Percentiles rank a stretch among this genome's conserved stretches.
phyloP scores from a whole-genome alignment of 2,113 vertebrate species.

The Empidonax alnorum region DNA sequence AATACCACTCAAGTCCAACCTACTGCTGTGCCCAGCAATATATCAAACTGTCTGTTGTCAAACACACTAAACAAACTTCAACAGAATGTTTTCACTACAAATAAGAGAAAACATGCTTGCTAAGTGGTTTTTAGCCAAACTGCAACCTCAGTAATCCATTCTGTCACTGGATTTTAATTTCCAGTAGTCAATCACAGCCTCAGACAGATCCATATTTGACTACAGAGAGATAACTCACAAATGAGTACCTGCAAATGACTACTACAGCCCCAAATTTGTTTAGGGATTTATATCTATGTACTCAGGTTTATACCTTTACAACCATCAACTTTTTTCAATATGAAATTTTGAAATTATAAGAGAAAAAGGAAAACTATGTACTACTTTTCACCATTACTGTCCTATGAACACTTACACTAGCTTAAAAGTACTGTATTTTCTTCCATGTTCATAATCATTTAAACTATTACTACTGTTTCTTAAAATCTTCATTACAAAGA shows the following conservation, averaged over 20 bases:
- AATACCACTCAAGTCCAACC: constrained; percentile 86
- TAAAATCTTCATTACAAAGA: background rate
- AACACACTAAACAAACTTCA: constrained; percentile 83
- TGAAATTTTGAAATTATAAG: constrained; percentile 3
- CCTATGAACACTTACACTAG: background rate
- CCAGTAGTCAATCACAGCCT: constrained; percentile 71
- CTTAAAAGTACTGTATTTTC: background rate
- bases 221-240: constrained; percentile 48
- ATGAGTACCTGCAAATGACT: constrained; percentile 51
- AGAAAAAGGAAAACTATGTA: background rate
- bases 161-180: constrained; percentile 77
- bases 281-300: background rate
- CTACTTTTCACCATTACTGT: background rate
- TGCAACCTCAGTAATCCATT: constrained; percentile 77
- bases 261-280: constrained; percentile 25
- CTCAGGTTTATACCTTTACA: background rate
- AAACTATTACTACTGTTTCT: background rate
- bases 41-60: constrained; percentile 88
- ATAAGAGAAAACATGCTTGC: constrained; percentile 78
- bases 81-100: constrained; percentile 79
- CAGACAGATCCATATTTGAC: constrained; percentile 58
- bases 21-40: constrained; percentile 86
- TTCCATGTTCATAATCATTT: background rate
- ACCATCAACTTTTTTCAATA: background rate
- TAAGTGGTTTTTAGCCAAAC: constrained; percentile 80